Conservation (phyloP, 2,113 vertebrate species). For the Menura novaehollandiae region DNA sequence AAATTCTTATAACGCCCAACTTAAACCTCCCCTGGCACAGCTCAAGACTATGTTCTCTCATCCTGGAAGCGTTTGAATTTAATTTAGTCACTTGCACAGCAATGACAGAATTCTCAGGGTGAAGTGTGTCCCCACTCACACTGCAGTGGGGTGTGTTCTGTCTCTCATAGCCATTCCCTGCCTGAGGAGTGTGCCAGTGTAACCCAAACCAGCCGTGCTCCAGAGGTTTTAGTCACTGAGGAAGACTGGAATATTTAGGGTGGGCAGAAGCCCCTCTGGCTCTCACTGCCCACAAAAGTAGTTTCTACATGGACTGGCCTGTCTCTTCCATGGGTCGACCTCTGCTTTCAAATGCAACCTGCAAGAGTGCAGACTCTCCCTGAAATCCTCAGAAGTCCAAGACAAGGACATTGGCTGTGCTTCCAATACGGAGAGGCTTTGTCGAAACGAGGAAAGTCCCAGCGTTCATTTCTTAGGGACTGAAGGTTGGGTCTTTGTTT, state of each 20-base stretch:
- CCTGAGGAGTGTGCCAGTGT: background rate
- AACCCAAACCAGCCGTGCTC: too few species aligned
- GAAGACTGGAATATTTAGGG: background rate
- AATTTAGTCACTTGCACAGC: rapidly evolving
- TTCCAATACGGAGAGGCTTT: background rate
- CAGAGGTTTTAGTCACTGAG: background rate
- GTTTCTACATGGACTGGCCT: rapidly evolving
- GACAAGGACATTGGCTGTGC: rapidly evolving
- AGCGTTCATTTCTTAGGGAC: background rate
- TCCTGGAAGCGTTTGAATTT: background rate
- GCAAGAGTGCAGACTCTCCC: background rate
- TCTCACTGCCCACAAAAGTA: rapidly evolving
- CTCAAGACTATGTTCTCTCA: background rate
- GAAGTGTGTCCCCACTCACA: rapidly evolving
- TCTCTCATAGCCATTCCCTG: rapidly evolving
- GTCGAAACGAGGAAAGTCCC: background rate
- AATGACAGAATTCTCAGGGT: rapidly evolving
- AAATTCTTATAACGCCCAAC: background rate
- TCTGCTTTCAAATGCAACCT: background rate
- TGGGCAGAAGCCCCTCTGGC: background rate
- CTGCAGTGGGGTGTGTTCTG: rapidly evolving
- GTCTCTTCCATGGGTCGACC: background rate
- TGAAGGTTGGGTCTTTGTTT: background rate
- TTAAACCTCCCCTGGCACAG: background rate
- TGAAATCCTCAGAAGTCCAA: background rate